These are phyloP conservation scores for Galeruca laticollis DNA, from an alignment of 2,888 invertebrate species.

Conservation along the genomic window DNA sequence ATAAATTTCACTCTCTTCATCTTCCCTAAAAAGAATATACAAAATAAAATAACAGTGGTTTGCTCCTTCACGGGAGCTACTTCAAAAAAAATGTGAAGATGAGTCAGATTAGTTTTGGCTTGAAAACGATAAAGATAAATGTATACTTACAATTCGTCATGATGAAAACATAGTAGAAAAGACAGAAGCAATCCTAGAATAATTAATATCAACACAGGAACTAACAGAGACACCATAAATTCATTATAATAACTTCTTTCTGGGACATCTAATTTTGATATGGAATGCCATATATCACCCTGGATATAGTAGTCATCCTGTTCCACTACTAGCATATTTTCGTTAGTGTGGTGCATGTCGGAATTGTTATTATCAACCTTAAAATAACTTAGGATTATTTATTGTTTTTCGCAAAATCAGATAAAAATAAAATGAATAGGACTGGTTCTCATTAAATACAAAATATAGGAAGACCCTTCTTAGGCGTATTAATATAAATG, in stretches of 20 bases:
- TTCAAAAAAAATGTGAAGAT: neutral
- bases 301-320: conserved; percentile 60
- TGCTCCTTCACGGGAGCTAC: too few species aligned
- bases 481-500: too few species aligned
- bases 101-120: too few species aligned
- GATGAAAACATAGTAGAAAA: conserved; percentile 80
- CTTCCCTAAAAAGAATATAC: conserved; percentile 70
- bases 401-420: neutral
- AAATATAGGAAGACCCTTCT: too few species aligned
- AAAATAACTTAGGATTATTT: conserved; percentile 42
- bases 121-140: too few species aligned
- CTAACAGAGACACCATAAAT: conserved; percentile 76
- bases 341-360: conserved; percentile 61
- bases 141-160: conserved; percentile 80
- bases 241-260: conserved; percentile 78
- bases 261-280: conserved; percentile 73
- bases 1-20: conserved; percentile 76
- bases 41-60: too few species aligned
- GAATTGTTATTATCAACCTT: conserved; percentile 64
- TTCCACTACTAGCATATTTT: conserved; percentile 59
- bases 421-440: too few species aligned
- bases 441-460: too few species aligned
- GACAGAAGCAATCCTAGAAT: conserved; percentile 77
- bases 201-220: conserved; percentile 77
- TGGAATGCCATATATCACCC: conserved; percentile 72